Conservation (phyloP, 2,113 vertebrate species). For the Gasterosteus nipponicus region DNA sequence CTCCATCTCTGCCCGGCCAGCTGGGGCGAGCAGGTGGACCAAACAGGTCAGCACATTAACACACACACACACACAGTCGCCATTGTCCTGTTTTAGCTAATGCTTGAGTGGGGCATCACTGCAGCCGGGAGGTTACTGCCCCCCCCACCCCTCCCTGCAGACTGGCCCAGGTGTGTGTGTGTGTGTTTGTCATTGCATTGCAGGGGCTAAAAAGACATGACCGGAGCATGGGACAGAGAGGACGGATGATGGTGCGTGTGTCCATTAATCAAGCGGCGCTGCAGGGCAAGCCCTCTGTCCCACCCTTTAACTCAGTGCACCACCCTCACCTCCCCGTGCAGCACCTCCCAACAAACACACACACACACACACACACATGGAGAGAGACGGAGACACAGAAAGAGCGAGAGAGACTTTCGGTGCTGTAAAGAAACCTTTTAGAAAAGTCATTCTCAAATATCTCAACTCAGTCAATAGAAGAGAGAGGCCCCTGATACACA, state of each 20-base stretch:
- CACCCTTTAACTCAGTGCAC: slow-evolving; percentile 60
- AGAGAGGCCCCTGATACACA: background rate
- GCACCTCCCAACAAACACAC: slow-evolving; percentile 20
- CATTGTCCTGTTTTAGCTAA: slow-evolving; percentile 52
- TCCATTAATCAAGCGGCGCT: slow-evolving; percentile 73
- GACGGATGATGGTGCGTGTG: slow-evolving; percentile 56
- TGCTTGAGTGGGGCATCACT: slow-evolving; percentile 37
- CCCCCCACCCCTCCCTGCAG: slow-evolving; percentile 7
- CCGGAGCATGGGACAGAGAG: slow-evolving; percentile 43
- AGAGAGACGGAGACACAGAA: background rate
- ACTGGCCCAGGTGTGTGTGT: slow-evolving; percentile 50
- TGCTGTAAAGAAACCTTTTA: background rate
- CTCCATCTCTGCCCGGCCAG: slow-evolving; percentile 72
- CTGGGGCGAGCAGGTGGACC: slow-evolving; percentile 80
- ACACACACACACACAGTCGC: slow-evolving; percentile 44
- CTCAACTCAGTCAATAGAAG: background rate
- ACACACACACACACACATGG: slow-evolving; percentile 32
- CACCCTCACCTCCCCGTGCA: slow-evolving; percentile 61
- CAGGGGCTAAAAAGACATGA: slow-evolving; percentile 72
- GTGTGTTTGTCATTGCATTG: slow-evolving; percentile 52
- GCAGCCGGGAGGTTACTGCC: slow-evolving; percentile 33
- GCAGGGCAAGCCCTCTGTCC: slow-evolving; percentile 64
- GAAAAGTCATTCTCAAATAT: background rate
- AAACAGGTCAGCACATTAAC: slow-evolving; percentile 82
- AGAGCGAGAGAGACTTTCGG: background rate